Evolutionary conservation across 2,113 vertebrate species (phyloP).

Genomic region (Centropristis striata): DNA sequence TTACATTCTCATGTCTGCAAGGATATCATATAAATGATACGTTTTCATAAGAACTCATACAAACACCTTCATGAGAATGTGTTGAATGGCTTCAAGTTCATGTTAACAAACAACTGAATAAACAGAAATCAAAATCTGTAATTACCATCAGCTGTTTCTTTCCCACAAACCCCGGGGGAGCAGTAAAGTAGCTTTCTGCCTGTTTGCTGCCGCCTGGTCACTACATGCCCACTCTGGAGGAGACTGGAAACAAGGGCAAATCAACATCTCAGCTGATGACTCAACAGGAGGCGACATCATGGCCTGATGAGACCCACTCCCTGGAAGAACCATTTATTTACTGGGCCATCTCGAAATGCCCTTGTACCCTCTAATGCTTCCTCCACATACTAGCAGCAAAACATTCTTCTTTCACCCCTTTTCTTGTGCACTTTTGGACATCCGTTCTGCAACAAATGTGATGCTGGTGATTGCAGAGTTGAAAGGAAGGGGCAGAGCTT

Average conservation of each 20-base stretch:
- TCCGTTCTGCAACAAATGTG: conserved; percentile 21
- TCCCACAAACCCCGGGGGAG: conserved; percentile 21
- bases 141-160: conserved; percentile 38
- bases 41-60: too few relatives aligned
- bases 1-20: too few relatives aligned
- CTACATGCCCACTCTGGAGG: conserved; percentile 47
- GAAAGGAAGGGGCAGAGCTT: conserved; percentile 40
- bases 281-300: conserved; percentile 58
- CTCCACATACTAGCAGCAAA: conserved; percentile 17
- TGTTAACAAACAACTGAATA: too few relatives aligned
- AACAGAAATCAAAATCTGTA: conserved; percentile 4
- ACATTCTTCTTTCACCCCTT: conserved; percentile 18
- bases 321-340: conserved; percentile 38
- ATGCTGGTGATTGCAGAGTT: conserved; percentile 38
- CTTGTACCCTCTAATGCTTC: conserved; percentile 8
- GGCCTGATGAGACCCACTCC: conserved; percentile 59
- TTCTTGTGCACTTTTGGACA: conserved; percentile 4
- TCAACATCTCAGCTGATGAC: conserved; percentile 70
- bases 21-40: too few relatives aligned
- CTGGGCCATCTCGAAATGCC: conserved; percentile 8
- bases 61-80: too few relatives aligned
- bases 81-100: too few relatives aligned
- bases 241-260: conserved; percentile 70
- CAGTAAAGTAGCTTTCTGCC: conserved; percentile 49
- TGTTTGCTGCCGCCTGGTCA: conserved; percentile 60